These are phyloP conservation scores for Allolobophora icterica DNA, from an alignment of 2,888 invertebrate genomes.

Conservation along the genomic window DNA sequence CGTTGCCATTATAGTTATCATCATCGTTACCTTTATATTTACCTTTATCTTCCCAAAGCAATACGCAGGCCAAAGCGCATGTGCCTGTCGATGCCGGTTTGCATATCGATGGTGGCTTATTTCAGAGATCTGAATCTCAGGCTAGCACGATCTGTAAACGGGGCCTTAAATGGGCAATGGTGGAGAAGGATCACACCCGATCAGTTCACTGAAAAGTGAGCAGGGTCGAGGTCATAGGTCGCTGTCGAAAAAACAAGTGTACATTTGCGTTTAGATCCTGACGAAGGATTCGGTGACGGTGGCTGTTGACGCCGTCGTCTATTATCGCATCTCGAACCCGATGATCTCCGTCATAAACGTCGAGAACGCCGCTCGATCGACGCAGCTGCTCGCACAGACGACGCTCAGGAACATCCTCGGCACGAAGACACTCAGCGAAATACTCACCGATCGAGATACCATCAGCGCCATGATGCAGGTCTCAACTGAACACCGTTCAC, in stretches of 20 bases:
- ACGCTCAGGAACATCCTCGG: conserved; percentile 56
- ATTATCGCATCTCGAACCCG: conserved; percentile 56
- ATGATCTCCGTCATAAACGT: conserved; percentile 59
- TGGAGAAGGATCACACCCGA: no score
- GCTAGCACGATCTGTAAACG: no score
- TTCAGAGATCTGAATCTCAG: no score
- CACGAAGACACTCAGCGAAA: conserved; percentile 57
- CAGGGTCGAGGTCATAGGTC: no score
- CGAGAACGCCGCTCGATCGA: conserved; percentile 59
- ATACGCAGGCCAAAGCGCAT: no score
- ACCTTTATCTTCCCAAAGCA: not conserved
- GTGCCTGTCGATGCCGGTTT: no score
- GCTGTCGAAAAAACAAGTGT: no score
- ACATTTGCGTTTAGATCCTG: conserved; percentile 52
- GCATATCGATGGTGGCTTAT: no score
- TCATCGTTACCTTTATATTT: not conserved
- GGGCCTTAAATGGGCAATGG: no score
- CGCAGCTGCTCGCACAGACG: conserved; percentile 61
- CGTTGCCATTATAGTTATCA: not conserved
- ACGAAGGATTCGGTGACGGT: conserved; percentile 63
- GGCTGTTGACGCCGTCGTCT: conserved; percentile 54
- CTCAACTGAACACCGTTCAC: no score
- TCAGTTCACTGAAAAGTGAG: no score
- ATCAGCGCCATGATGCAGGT: conserved; percentile 51
- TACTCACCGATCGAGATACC: conserved; percentile 60